A percentile compares a stretch with the other conserved stretches of the same genome.
Evolutionary conservation across 2,113 vertebrate species (phyloP).

Genomic region (Scatophagus argus): DNA sequence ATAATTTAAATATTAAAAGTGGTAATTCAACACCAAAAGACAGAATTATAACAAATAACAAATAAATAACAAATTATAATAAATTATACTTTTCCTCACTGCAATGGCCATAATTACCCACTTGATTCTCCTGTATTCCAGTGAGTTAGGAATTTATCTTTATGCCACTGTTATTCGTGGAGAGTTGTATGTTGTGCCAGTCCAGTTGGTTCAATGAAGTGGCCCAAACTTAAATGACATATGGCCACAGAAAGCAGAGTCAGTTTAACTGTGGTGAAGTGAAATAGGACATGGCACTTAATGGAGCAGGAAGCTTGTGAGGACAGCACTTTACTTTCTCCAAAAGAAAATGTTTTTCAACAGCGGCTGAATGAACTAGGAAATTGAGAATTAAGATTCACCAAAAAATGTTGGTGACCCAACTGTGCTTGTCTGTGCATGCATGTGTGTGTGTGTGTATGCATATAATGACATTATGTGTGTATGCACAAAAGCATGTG

Average conservation of each 20-base stretch:
- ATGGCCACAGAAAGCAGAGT: not conserved
- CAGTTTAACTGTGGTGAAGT: conserved; percentile 8
- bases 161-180: not conserved
- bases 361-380: conserved; percentile 19
- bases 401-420: conserved; percentile 13
- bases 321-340: conserved; percentile 16
- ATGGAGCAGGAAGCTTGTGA: conserved; percentile 1
- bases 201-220: conserved; percentile 1
- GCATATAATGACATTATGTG: too few relatives aligned
- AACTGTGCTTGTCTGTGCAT: not conserved
- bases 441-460: not conserved
- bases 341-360: conserved; percentile 33
- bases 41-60: too few relatives aligned
- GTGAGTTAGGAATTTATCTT: not conserved
- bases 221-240: conserved; percentile 15
- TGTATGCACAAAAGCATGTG: not conserved
- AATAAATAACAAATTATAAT: too few relatives aligned
- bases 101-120: not conserved
- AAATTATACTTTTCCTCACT: too few relatives aligned
- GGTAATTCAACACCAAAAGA: not conserved
- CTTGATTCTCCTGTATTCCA: not conserved
- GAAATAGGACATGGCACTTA: conserved; percentile 10
- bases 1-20: not conserved
- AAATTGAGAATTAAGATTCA: conserved; percentile 38
- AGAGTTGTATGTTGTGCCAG: not conserved